These are phyloP conservation scores for Spialia ferax DNA, from an alignment of 2,888 invertebrate species.

Conservation along the genomic window DNA sequence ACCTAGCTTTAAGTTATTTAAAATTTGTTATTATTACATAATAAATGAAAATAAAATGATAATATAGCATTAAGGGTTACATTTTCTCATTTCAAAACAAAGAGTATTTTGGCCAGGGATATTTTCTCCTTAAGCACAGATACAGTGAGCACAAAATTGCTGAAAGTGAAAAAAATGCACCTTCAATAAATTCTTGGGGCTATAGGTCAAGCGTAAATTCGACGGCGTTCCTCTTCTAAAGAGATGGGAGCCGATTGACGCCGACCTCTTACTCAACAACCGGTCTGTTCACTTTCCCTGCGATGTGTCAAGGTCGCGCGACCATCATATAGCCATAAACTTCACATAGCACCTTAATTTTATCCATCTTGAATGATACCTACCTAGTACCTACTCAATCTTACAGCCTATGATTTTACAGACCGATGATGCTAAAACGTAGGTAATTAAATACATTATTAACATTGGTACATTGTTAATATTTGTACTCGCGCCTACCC, in stretches of 20 bases:
- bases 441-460: no score
- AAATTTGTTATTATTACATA: not conserved
- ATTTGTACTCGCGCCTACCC: not conserved
- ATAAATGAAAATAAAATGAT: not conserved
- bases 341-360: constrained; percentile 51
- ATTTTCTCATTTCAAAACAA: not conserved
- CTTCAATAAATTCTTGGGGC: not conserved
- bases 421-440: no score
- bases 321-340: constrained; percentile 61
- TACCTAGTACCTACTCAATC: no score
- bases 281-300: constrained; percentile 81
- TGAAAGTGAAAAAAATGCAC: not conserved
- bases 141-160: not conserved
- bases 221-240: constrained; percentile 39
- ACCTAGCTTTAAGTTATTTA: not conserved
- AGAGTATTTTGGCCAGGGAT: no score
- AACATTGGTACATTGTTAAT: not conserved
- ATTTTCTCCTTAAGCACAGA: no score
- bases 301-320: constrained; percentile 77
- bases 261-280: constrained; percentile 73
- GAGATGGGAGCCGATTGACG: constrained; percentile 44
- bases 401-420: constrained; percentile 29
- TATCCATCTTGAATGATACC: constrained; percentile 49
- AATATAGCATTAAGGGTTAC: not conserved
- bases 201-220: constrained; percentile 16